Base-by-base conservation (phyloP, 2,113 vertebrate genomes). In the Dunckerocampus dactyliophorus region DNA sequence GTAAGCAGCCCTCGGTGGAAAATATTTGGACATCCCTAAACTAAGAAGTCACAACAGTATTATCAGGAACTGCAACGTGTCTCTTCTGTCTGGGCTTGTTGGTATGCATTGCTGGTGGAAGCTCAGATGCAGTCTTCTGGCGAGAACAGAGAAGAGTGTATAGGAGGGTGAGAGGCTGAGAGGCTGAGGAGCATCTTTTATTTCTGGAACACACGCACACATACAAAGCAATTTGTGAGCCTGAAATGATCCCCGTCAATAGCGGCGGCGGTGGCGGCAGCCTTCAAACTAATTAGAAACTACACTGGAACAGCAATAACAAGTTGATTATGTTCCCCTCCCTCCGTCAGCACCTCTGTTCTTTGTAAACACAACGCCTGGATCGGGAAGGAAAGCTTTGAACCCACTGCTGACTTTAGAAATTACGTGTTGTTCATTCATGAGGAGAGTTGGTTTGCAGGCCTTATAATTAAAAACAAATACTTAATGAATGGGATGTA, bases 201-300 rank as follows among this genome's bases (percentile, higher is more conserved):
- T 79, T 64, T 71, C 67, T 67, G 59, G 51, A 69, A 76, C 31
- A 76, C 70, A 53, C 67, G 61, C 66, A 59, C 34, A 52, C 20
- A 52, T 13, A 52, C 6, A 87, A 84, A 80, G 71, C 71, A 81
- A 81, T 85, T 88, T 86, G 77, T 54, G 66, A 56, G 57, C 56
- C 34, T 68, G 63, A 77, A 83, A 82, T 80, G 58, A 74, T 85
- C 79, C 66, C 65, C 53, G 69, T 83, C 79, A 84, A 71, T 64
- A 70, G 69, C 66, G 47, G 50, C 59, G 37, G 37, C 37, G 24
- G 24, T 21, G 71, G 59, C 63, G 81, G 77, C 70, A 75, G 71
- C 75, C 71, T 75, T 85, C 67, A 75, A 76, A 84, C 82, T 87
- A 81, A 87, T 89, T 88, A 86, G 76, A 76, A 82, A 79, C 84